phyloP scores from a whole-genome alignment of 1,140 invertebrate species.

The Saccostrea cuccullata region DNA sequence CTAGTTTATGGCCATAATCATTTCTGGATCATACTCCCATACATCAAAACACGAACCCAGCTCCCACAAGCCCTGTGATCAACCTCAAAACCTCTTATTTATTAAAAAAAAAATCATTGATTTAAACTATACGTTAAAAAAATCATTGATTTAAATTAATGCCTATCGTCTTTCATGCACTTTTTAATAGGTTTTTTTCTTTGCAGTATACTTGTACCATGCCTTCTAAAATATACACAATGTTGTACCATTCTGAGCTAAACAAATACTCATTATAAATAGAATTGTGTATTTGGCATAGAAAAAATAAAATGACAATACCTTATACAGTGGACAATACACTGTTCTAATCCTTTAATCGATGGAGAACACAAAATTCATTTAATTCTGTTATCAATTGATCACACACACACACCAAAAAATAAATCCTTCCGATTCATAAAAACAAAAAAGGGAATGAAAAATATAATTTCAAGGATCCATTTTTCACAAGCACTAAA shows the following conservation, averaged over 20 bases:
- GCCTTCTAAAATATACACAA: too few relatives aligned
- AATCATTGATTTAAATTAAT: too few relatives aligned
- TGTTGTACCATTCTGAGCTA: too few relatives aligned
- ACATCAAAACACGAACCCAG: neutral
- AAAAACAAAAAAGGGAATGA: neutral
- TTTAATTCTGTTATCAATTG: constrained; percentile 17
- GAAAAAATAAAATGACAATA: constrained; percentile 8
- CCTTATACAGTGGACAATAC: neutral
- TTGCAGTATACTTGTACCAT: too few relatives aligned
- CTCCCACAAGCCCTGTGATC: neutral
- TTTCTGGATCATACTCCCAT: neutral
- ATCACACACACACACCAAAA: neutral
- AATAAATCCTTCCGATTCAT: constrained; percentile 3
- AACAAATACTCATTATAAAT: too few relatives aligned
- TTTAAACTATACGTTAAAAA: too few relatives aligned
- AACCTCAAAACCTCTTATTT: neutral
- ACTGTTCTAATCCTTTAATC: neutral
- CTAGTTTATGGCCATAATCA: neutral
- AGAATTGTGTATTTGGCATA: too few relatives aligned
- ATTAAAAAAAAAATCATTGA: neutral
- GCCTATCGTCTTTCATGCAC: too few relatives aligned
- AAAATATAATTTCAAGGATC: constrained; percentile 20
- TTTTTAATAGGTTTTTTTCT: too few relatives aligned
- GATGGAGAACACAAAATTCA: neutral
- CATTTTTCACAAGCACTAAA: constrained; percentile 4